Evolutionary conservation across 2,888 invertebrate genomes (phyloP), one percentile per base, ranked within the genome.

Genomic region (Nowickia ferox): DNA sequence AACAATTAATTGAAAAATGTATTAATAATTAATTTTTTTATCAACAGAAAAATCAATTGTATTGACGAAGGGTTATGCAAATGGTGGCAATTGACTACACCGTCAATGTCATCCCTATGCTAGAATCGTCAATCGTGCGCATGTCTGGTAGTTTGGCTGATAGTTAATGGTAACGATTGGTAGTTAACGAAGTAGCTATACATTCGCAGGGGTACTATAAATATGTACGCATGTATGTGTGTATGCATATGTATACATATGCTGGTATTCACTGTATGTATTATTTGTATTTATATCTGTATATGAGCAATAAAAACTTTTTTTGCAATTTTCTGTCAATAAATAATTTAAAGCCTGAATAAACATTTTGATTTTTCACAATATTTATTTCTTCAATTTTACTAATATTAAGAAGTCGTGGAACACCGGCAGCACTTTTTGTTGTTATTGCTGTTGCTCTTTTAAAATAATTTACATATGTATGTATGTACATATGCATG

Each of bases 261-360:
- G 9, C 2, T 11, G 6, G 15, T n/a, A 40, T 10, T 9, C n/a
- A 61, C 57, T 57, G 9, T 17, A 4, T 53, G 3, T 11, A 2
- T 57, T 13, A 51, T 2, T 51, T 51, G 5, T 78, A 44, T 17
- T 59, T 40, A 59, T 59, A 38, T 57, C 30, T 42, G 17, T 40
- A 44, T 46, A 44, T 11, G 5, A 38, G 65, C 65, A 48, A 57
- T 57, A 80, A 38, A 53, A 22, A 10, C 15, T 57, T 71, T 44
- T 71, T 69, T 65, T 6, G n/a, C 9, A 72, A 30, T 30, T 30
- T 30, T 30, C 71, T 65, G 76, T 79, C 82, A 83, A 86, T 86
- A 83, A 30, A 79, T 75, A 79, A 71, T 75, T 86, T 82, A 66
- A 86, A 71, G 78, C 71, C 63, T 57, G 72, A 72, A 72, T 72